These are phyloP conservation scores for Esox lucius DNA, from an alignment of 2,797 vertebrate species.

Conservation along the genomic window DNA sequence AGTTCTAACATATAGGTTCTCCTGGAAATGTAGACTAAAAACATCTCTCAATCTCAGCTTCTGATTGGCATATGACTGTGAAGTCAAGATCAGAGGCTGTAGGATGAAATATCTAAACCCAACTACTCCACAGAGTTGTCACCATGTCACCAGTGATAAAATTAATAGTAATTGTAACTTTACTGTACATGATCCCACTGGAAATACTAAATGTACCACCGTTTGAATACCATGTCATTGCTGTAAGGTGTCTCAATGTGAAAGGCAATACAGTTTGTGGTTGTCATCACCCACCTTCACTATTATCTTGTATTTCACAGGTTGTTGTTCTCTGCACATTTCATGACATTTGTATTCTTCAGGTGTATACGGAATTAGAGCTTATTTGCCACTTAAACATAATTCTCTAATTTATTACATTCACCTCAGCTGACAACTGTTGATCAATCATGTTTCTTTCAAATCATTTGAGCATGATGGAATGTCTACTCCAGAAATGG, in stretches of 20 bases:
- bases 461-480: neutral
- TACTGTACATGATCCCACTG: neutral
- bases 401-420: neutral
- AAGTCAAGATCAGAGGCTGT: neutral
- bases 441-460: neutral
- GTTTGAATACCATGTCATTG: neutral
- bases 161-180: neutral
- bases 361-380: neutral
- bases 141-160: too few relatives aligned
- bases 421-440: slow-evolving; percentile 5
- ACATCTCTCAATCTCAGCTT: neutral
- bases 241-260: neutral
- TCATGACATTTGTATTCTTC: neutral
- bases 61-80: neutral
- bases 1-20: neutral
- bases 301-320: neutral
- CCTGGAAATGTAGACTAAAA: neutral
- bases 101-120: neutral
- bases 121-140: neutral
- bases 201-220: neutral
- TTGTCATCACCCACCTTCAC: neutral
- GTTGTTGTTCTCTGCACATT: neutral
- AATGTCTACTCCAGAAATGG: neutral
- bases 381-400: neutral
- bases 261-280: neutral